Evolutionary conservation across 2,888 invertebrate species (phyloP).

Genomic region (Lycocerus yunnanus): DNA sequence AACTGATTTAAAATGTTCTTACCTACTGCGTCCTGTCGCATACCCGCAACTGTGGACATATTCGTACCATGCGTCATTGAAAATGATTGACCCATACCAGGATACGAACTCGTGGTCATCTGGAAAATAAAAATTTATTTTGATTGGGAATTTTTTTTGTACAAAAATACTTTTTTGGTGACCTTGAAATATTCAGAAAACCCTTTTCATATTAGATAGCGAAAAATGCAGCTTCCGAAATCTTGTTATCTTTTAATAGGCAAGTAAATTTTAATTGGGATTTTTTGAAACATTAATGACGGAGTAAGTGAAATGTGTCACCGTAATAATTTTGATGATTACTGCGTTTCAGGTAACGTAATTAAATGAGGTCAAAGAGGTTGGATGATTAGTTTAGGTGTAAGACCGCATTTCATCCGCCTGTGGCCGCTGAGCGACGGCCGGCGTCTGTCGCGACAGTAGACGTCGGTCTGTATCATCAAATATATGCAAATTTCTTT

Average conservation of each 20-base stretch:
- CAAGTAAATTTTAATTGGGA: not conserved
- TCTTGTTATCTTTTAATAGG: too few relatives aligned
- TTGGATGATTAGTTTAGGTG: slow-evolving; percentile 54
- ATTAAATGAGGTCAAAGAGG: slow-evolving; percentile 57
- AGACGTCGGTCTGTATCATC: slow-evolving; percentile 36
- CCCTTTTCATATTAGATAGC: too few relatives aligned
- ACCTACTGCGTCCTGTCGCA: slow-evolving; percentile 87
- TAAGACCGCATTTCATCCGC: slow-evolving; percentile 51
- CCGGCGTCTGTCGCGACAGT: slow-evolving; percentile 35
- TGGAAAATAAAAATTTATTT: slow-evolving; percentile 60
- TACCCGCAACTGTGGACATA: slow-evolving; percentile 87
- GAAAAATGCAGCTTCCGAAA: too few relatives aligned
- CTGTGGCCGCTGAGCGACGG: slow-evolving; percentile 35
- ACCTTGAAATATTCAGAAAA: too few relatives aligned
- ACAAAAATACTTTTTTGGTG: too few relatives aligned
- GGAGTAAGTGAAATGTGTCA: slow-evolving; percentile 17
- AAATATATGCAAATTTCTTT: slow-evolving; percentile 33
- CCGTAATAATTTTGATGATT: slow-evolving; percentile 30
- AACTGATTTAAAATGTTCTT: slow-evolving; percentile 49
- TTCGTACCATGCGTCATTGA: slow-evolving; percentile 92
- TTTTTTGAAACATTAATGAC: not conserved
- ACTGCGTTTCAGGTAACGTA: slow-evolving; percentile 50
- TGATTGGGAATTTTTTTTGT: not conserved
- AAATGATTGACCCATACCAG: slow-evolving; percentile 93
- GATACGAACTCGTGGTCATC: slow-evolving; percentile 92